phyloP scores from a whole-genome alignment of 2,113 vertebrate species.

The Petroica traversi region DNA sequence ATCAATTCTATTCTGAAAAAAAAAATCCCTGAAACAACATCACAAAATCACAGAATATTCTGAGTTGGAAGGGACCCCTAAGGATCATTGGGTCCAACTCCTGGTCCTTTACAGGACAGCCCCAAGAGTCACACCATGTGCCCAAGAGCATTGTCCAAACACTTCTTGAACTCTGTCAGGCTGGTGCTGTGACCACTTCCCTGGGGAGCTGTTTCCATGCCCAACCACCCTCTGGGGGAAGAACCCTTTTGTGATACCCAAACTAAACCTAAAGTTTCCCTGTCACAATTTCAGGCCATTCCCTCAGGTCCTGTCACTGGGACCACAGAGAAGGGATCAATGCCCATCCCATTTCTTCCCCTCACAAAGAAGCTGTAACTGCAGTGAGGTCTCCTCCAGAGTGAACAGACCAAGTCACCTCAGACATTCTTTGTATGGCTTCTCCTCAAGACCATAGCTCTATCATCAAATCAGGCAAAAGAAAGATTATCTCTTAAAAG shows the following conservation, averaged over 20 bases:
- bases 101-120: neutral
- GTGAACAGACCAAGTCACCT: neutral
- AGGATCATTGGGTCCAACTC: neutral
- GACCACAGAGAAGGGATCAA: neutral
- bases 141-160: neutral
- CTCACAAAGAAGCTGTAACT: neutral
- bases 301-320: accelerated
- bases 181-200: neutral
- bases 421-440: neutral
- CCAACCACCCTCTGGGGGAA: neutral
- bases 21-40: neutral
- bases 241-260: neutral
- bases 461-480: neutral
- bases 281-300: neutral
- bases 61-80: neutral
- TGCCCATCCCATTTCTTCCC: neutral
- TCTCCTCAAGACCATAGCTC: neutral
- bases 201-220: neutral
- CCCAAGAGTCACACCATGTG: neutral
- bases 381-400: neutral
- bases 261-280: neutral
- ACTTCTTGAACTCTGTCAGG: neutral
- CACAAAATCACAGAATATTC: neutral
- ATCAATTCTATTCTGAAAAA: neutral
- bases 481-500: neutral